Percentiles rank a stretch among this genome's conserved stretches.
Conservation (phyloP, 2,888 invertebrate species). For the Synanthedon myopaeformis region DNA sequence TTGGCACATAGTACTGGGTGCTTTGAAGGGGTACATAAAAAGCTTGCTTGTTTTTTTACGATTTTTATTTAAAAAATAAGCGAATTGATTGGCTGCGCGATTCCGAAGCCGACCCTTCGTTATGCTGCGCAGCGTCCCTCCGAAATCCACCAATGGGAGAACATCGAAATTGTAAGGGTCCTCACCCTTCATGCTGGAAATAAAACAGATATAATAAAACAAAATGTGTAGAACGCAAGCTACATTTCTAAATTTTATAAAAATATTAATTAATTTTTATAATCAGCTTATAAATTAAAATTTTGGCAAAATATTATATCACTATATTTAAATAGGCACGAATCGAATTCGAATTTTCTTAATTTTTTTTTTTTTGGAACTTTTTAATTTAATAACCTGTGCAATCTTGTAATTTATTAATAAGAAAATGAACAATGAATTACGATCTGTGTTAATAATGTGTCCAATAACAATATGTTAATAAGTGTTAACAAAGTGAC, state of each 20-base stretch:
- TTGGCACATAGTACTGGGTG: no score
- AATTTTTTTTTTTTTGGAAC: no score
- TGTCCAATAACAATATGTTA: no score
- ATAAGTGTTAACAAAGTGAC: no score
- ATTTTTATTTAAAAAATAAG: conserved; percentile 66
- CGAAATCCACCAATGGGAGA: conserved; percentile 38
- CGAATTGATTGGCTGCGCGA: conserved; percentile 67
- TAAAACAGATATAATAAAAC: not conserved
- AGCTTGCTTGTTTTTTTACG: conserved; percentile 44
- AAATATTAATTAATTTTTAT: not conserved
- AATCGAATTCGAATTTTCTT: no score
- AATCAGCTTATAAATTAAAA: no score
- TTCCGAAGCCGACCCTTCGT: conserved; percentile 26
- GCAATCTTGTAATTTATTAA: no score
- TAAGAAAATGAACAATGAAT: no score
- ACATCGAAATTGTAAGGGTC: conserved; percentile 34
- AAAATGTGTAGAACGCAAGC: not conserved
- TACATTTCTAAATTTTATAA: conserved; percentile 1
- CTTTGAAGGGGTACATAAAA: conserved; percentile 17
- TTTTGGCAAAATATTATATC: no score
- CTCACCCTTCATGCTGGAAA: conserved; percentile 40
- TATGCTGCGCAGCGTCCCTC: conserved; percentile 35
- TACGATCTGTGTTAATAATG: no score
- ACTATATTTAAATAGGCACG: no score
- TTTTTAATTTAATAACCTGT: no score